Base-by-base conservation (phyloP, 2,113 vertebrate genomes). In the Grammatotria lemairii region DNA sequence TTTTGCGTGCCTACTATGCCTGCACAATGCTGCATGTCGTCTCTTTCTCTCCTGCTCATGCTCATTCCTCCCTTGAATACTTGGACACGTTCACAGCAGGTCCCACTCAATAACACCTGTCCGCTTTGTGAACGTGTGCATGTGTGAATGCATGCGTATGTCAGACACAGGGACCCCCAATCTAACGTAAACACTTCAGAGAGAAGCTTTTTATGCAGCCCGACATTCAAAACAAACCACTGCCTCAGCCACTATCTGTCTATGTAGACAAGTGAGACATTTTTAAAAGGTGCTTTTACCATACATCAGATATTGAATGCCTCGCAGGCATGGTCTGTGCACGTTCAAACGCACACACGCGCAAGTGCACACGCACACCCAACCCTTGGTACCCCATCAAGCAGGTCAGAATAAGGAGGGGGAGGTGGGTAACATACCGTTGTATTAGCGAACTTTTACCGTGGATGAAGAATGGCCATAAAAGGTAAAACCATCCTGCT, bases 381-480 rank as follows among this genome's bases (percentile, higher is more conserved):
- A 82, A 90, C 85, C 84, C 80, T 60, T 80, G 58, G 91, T 91
- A 88, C 88, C 92, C 92, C 85, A 91, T 90, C 81, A 28, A 38
- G 79, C 80, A 92, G 92, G 91, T 94, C 92, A 94, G 88, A 88
- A 80, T 31, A 16, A 88, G 96, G 95, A 93, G 95, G 92, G 40
- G 93, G 91, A 28, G 88, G 87, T 80, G 93, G 93, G 90, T 84
- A 92, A 60, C 79, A 88, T 93, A 92, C 88, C 82, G 19, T n/a
- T 89, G 91, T 95, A 95, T 95, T 95, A 95, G 93, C 90, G 90
- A 84, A 89, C 92, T 94, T 95, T 95, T 92, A 93, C 88, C 91
- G 33, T 89, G 93, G 94, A 94, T 95, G 93, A 95, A 94, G 90
- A 95, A 95, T 92, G 87, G 89, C 95, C 95, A 95, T 96, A 96